phyloP scores from a whole-genome alignment of 1,140 invertebrate genomes.

The Aphaenogaster floridana region DNA sequence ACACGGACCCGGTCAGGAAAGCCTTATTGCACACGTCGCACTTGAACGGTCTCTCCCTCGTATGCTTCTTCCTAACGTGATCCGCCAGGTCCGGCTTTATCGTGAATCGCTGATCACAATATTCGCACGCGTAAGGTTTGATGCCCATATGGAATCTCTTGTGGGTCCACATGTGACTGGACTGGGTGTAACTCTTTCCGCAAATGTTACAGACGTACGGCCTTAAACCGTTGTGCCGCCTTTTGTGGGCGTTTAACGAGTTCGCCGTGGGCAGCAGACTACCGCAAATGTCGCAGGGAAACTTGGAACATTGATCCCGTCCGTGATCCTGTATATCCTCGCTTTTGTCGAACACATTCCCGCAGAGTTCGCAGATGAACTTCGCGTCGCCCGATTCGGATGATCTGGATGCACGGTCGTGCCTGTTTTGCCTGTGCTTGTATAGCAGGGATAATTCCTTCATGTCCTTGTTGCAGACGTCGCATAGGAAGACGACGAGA shows the following conservation, averaged over 20 bases:
- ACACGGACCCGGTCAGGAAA: conserved; percentile 91
- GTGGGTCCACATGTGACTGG: conserved; percentile 89
- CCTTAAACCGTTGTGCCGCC: conserved; percentile 85
- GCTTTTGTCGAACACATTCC: conserved; percentile 79
- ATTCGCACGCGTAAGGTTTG: conserved; percentile 88
- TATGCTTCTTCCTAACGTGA: conserved; percentile 90
- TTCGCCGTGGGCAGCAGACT: conserved; percentile 80
- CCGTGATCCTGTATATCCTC: conserved; percentile 85
- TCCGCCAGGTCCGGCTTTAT: conserved; percentile 90
- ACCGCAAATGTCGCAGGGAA: conserved; percentile 76
- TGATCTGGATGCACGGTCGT: conserved; percentile 74
- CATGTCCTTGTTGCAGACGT: conserved; percentile 76
- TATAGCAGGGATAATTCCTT: conserved; percentile 77
- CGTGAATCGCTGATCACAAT: conserved; percentile 89
- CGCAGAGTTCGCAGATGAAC: conserved; percentile 86
- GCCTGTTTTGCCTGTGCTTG: conserved; percentile 84
- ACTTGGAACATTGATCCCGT: conserved; percentile 77
- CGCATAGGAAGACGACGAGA: conserved; percentile 72
- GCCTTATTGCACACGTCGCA: conserved; percentile 91
- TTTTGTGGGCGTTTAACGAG: conserved; percentile 82
- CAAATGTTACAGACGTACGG: conserved; percentile 89
- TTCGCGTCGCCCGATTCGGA: conserved; percentile 76
- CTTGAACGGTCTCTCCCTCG: conserved; percentile 91
- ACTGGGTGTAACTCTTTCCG: conserved; percentile 88
- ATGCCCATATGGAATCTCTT: conserved; percentile 89